Base-by-base conservation (phyloP, 2,888 invertebrate genomes). In the Campopleginae sp. region DNA sequence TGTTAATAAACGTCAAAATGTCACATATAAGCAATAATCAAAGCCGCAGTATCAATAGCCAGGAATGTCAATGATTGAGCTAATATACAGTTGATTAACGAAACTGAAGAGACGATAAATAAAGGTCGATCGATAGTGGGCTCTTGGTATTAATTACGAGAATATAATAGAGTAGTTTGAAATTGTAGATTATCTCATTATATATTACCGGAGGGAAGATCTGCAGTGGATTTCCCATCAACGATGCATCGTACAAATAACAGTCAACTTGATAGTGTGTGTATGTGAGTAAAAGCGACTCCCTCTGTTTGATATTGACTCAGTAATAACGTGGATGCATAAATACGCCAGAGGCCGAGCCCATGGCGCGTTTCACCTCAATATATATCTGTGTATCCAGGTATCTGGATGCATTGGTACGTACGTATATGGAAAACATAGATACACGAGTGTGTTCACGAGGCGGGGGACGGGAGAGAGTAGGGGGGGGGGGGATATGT, bases 231-330 rank as follows among this genome's bases (percentile, higher is more conserved):
- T 54, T 71, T 79, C 54, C 58, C 65, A 72, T 72, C 65, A 65
- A 68, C 80, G 68, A 61, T 74, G 33, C 27, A 76, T 48, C 58
- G 19, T 48, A 61, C 44, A 44, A 75, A 63, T 61, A 63, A 31
- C 61, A 61, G n/a, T 44, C n/a, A 76, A 48, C 48, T 76, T 76
- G 33, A 63, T 33, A 31, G 19, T 6, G 17, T 46, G 54, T 27
- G 12, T 17, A 63, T 58, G 61, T 38, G 38, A 27, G 33, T 31
- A 31, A 12, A 31, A 33, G 58, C 54, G 78, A 81, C 70, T 71
- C 76, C 68, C 31, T 71, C 66, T 76, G 75, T 80, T 82, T 82
- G 42, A 70, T 79, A 74, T 74, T 63, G 77, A 84, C 80, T 84
- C 66, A 51, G 72, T 81, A 78, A 71, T 78, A 86, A 63, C 63